Base-by-base conservation (phyloP, 2,797 vertebrate species). In the Enteromius mattozi region DNA sequence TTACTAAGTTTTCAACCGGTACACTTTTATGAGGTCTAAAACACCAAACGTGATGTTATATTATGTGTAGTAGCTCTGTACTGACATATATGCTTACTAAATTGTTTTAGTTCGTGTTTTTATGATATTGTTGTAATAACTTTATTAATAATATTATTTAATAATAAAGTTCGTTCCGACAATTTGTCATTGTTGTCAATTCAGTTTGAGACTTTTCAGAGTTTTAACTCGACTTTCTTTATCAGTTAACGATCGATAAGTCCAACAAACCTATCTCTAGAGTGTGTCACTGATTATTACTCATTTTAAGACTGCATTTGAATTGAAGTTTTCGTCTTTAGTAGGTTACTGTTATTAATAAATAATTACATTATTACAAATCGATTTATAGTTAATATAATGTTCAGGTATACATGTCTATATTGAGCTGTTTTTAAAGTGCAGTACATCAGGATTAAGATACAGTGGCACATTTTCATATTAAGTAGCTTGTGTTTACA, bases 381-480 rank as follows among this genome's bases (percentile, higher is more conserved):
- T 40, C 4, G 3, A 76, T 56, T 24, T 16, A 40, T 16, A 8
- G 30, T 54, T 7, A 24, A n/a, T 27, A 40, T 27, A 42, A 27
- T 42, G 54, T 12, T 61, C 4, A 27, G 2, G 4, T 40, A 40
- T 51, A 47, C 6, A 27, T 42, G n/a, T 27, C 33, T 59, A 10
- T 16, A 16, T 4, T 24, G 35, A 59, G 35, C 40, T 27, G 54
- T 61, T 77, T 40, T 35, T 35, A 19, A 45, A 72, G 69, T 63
- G 40, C 27, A 65, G 16, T 16, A 37, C 47, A 65, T 80, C 80
- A 16, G 40, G 30, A 56, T 80, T 56, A 76, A 49, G 70, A 54
- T 33, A 69, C 63, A 49, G 47, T 45, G 61, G 14, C 17, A 61
- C n/a, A 40, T 27, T 77, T 59, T 77, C 54, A 42, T 27, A 17